Evolutionary conservation across 2,113 vertebrate genomes (phyloP).

Genomic region (Motacilla tschutschensis): DNA sequence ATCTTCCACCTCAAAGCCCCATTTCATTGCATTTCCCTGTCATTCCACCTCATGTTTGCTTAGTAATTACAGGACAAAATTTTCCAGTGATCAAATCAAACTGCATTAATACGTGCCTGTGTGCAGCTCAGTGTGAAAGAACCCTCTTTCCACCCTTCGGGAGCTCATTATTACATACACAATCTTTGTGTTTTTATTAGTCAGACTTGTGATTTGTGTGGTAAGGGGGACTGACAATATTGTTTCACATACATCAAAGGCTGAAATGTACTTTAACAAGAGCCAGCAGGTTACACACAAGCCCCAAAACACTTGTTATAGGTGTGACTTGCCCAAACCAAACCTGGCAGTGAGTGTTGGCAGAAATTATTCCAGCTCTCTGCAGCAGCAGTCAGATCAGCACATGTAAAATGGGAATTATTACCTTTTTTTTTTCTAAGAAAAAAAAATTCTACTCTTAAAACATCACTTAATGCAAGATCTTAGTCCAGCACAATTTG

Average conservation of each 20-base stretch:
- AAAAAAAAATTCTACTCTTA: neutral
- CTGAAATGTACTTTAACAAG: conserved; percentile 51
- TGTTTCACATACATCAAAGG: conserved; percentile 56
- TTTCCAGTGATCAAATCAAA: conserved; percentile 61
- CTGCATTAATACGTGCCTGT: conserved; percentile 28
- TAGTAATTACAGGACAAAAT: conserved; percentile 57
- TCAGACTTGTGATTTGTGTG: conserved; percentile 49
- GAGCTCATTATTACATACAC: conserved; percentile 58
- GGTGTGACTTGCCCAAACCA: conserved; percentile 39
- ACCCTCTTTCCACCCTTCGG: conserved; percentile 32
- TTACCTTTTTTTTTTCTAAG: neutral
- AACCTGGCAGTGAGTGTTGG: conserved; percentile 27
- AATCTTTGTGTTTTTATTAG: conserved; percentile 59
- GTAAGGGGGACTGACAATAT: conserved; percentile 48
- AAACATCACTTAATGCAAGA: neutral
- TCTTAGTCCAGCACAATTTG: neutral
- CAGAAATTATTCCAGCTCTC: conserved; percentile 23
- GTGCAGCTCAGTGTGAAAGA: conserved; percentile 41
- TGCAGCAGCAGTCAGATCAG: neutral
- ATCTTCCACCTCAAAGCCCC: conserved; percentile 38
- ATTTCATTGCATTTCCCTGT: conserved; percentile 43
- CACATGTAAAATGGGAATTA: neutral
- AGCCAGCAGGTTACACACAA: conserved; percentile 53
- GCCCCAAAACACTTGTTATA: conserved; percentile 58
- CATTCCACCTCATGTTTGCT: conserved; percentile 30